phyloP scores from a whole-genome alignment of 2,113 vertebrate species.

The Sylvilagus bachmani region DNA sequence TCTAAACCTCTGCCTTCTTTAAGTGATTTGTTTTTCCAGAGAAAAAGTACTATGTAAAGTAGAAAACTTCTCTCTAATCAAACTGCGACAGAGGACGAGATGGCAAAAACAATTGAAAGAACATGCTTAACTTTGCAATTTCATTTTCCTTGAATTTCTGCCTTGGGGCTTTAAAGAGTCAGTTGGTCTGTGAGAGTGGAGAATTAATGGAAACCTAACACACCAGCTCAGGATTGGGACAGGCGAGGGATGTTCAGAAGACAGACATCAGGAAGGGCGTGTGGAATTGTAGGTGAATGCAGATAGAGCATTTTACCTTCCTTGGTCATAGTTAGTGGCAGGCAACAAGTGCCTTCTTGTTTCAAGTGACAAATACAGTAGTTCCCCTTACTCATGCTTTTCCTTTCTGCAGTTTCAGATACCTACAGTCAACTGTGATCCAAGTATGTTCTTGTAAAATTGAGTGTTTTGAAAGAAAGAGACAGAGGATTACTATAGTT shows the following conservation, averaged over 20 bases:
- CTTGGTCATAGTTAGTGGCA: neutral
- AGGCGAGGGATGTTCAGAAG: neutral
- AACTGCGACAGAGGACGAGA: neutral
- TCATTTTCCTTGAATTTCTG: neutral
- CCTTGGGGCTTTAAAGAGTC: neutral
- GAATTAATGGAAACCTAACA: neutral
- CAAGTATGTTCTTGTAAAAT: neutral
- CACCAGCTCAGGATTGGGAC: neutral
- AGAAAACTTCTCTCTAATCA: neutral
- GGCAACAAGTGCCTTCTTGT: neutral
- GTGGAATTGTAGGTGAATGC: neutral
- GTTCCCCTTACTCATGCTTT: neutral
- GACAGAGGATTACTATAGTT: neutral
- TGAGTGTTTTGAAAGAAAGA: neutral
- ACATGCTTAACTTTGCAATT: neutral
- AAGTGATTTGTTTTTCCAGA: neutral
- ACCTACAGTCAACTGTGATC: neutral
- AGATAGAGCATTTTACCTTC: neutral
- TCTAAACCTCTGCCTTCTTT: constrained; percentile 54
- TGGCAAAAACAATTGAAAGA: neutral
- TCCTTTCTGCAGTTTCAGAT: neutral
- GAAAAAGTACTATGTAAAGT: neutral
- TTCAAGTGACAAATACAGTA: neutral
- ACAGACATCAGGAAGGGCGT: neutral
- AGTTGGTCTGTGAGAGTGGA: neutral